Evolutionary conservation across 2,888 invertebrate genomes (phyloP).

Genomic region (Drosophila melanosoma): DNA sequence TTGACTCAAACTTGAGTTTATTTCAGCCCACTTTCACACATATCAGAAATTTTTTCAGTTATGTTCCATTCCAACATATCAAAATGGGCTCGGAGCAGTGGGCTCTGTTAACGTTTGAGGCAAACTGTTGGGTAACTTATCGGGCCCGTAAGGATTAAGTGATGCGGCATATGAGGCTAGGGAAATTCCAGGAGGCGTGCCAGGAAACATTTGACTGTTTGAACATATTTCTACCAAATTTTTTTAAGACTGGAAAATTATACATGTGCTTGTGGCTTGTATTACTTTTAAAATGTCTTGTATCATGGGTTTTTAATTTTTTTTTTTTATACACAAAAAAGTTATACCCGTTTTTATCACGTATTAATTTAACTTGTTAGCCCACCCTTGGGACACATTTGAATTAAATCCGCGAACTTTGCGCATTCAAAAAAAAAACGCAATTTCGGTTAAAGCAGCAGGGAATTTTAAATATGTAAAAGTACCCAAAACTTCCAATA

Average conservation of each 20-base stretch:
- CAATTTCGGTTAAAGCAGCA: slow-evolving; percentile 46
- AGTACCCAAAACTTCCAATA: slow-evolving; percentile 12
- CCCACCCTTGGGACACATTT: slow-evolving; percentile 6
- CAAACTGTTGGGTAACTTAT: slow-evolving; percentile 42
- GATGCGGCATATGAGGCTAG: slow-evolving; percentile 2
- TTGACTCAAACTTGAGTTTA: slow-evolving; percentile 43
- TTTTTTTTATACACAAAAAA: neutral
- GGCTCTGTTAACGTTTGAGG: slow-evolving; percentile 5
- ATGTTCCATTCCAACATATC: slow-evolving; percentile 25
- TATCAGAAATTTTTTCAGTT: slow-evolving; percentile 13
- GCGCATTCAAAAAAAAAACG: slow-evolving; percentile 34
- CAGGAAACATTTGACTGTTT: neutral
- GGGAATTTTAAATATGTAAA: slow-evolving; percentile 22
- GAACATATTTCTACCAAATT: neutral
- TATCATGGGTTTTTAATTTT: neutral
- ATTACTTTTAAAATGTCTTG: neutral
- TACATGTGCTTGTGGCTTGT: neutral
- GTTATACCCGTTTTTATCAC: neutral
- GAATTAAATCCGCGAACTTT: neutral
- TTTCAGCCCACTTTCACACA: slow-evolving; percentile 10
- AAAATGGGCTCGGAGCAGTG: slow-evolving; percentile 7
- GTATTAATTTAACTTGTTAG: slow-evolving; percentile 8
- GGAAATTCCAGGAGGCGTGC: slow-evolving; percentile 8
- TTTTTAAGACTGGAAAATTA: neutral
- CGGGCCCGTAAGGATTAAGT: slow-evolving; percentile 15